Evolutionary conservation across 2,113 vertebrate species (phyloP).

Genomic region (Trichechus manatus): DNA sequence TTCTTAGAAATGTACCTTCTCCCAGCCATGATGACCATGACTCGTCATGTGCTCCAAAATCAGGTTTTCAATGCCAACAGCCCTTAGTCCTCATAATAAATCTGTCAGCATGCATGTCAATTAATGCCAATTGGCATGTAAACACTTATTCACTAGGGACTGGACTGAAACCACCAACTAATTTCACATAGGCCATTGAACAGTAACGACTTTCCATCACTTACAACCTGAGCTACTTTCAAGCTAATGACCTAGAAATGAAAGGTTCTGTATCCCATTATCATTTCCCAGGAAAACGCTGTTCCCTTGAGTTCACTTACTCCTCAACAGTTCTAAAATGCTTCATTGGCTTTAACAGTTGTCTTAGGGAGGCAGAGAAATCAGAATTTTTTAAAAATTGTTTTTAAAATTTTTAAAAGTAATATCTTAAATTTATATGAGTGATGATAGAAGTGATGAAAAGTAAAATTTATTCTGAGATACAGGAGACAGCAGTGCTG

Average conservation of each 20-base stretch:
- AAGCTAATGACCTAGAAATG: slow-evolving; percentile 46
- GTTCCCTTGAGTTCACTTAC: slow-evolving; percentile 57
- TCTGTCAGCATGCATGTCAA: slow-evolving; percentile 56
- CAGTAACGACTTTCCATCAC: slow-evolving; percentile 66
- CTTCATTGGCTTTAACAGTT: slow-evolving; percentile 57
- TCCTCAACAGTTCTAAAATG: slow-evolving; percentile 52
- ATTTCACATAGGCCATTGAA: slow-evolving; percentile 71
- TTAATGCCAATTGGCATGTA: slow-evolving; percentile 67
- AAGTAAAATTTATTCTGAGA: slow-evolving; percentile 19
- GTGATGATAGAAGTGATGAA: slow-evolving; percentile 21
- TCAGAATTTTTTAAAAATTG: slow-evolving; percentile 50
- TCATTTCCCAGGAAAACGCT: slow-evolving; percentile 61
- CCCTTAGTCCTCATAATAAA: slow-evolving; percentile 45
- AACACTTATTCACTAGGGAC: slow-evolving; percentile 59
- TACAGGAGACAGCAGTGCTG: background rate
- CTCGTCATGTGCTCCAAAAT: background rate
- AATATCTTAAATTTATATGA: slow-evolving; percentile 24
- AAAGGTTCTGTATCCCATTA: slow-evolving; percentile 71
- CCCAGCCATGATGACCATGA: background rate
- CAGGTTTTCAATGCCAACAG: background rate
- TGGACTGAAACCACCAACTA: slow-evolving; percentile 69
- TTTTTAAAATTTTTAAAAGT: slow-evolving; percentile 52
- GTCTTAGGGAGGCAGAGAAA: background rate
- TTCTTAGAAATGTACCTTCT: background rate
- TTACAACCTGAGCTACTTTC: slow-evolving; percentile 65